Evolutionary conservation across 1,140 invertebrate genomes (phyloP).

Genomic region (Leptopilina boulardi): DNA sequence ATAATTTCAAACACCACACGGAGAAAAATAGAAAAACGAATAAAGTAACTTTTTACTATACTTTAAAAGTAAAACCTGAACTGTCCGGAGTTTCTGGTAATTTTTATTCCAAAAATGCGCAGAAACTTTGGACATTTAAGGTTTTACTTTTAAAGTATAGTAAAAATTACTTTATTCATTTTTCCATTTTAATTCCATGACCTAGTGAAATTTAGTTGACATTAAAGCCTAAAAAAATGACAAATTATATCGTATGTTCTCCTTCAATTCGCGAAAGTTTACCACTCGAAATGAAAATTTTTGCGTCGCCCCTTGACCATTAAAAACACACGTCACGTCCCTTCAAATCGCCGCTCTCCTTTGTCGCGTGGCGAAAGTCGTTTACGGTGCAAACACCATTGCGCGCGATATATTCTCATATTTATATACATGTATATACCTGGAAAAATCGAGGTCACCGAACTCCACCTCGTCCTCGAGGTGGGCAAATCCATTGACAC

Average conservation of each 20-base stretch:
- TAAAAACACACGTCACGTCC: constrained; percentile 19
- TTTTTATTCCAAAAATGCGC: no score
- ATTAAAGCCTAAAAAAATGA: neutral
- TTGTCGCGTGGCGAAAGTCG: constrained; percentile 60
- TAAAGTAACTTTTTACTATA: no score
- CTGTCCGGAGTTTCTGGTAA: no score
- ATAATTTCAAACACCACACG: no score
- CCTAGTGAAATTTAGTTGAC: constrained; percentile 14
- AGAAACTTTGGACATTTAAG: no score
- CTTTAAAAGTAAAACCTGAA: no score
- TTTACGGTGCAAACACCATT: constrained; percentile 44
- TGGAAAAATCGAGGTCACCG: constrained; percentile 71
- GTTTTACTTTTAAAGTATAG: no score
- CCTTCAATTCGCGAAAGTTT: neutral
- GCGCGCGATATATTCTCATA: constrained; percentile 33
- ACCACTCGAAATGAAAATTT: neutral
- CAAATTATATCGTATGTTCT: no score
- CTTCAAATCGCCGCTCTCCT: constrained; percentile 52
- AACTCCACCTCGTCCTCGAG: constrained; percentile 57
- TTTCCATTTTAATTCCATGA: neutral
- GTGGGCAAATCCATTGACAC: constrained; percentile 61
- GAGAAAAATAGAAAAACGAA: no score
- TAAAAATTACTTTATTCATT: no score
- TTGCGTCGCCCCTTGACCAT: constrained; percentile 23
- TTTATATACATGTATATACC: constrained; percentile 58